Evolutionary conservation across 2,888 invertebrate species (phyloP).

Genomic region (Caenorhabditis sp.): DNA sequence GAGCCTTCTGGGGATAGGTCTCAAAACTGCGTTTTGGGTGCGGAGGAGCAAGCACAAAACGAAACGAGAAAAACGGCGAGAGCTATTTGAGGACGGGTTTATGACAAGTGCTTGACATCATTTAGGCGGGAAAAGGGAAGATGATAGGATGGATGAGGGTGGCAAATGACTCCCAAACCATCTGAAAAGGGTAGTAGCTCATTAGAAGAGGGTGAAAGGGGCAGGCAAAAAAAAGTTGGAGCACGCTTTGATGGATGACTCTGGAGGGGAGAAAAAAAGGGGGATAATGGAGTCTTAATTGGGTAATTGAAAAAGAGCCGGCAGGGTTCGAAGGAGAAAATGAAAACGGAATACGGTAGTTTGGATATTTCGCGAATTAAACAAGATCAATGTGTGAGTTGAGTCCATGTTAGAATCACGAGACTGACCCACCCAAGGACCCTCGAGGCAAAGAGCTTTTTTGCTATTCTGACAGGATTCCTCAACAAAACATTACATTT

Average conservation of each 20-base stretch:
- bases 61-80: constrained; percentile 33
- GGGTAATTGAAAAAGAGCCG: constrained; percentile 1
- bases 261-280: background rate
- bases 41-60: constrained; percentile 25
- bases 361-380: constrained; percentile 19
- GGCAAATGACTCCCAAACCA: constrained; percentile 20
- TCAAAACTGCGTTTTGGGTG: constrained; percentile 51
- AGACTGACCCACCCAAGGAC: constrained; percentile 23
- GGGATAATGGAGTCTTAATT: constrained; percentile 44
- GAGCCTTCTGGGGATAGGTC: constrained; percentile 30
- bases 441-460: constrained; percentile 35
- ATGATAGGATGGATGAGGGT: constrained; percentile 34
- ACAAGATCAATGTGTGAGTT: constrained; percentile 16
- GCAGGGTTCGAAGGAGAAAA: background rate
- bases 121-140: constrained; percentile 15
- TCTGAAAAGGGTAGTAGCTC: constrained; percentile 21
- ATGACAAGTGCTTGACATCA: constrained; percentile 65
- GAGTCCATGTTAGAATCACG: constrained; percentile 11
- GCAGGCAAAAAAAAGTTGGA: constrained; percentile 1
- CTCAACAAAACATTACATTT: constrained; percentile 48
- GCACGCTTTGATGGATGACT: constrained; percentile 40
- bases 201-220: constrained; percentile 9
- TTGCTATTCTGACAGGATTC: constrained; percentile 31
- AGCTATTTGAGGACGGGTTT: constrained; percentile 61
- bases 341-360: background rate